Percentiles rank a stretch among this genome's conserved stretches.
These are phyloP conservation scores for Agrotis ipsilon DNA, from an alignment of 2,888 invertebrate genomes.

Conservation along the genomic window DNA sequence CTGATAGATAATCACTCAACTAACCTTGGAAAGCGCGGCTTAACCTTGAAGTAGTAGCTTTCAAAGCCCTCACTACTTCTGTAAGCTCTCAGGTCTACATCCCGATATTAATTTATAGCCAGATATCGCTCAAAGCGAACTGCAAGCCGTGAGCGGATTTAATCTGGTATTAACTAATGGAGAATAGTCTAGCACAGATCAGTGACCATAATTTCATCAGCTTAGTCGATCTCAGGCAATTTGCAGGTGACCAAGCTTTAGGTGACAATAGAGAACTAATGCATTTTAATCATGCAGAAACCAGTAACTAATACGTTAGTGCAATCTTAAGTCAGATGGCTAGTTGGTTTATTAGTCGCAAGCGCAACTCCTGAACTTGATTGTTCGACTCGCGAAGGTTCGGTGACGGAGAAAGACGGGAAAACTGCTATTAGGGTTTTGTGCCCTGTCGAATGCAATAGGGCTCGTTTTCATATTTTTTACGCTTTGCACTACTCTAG, in stretches of 20 bases:
- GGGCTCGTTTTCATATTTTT: too few species aligned
- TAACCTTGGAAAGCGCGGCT: too few species aligned
- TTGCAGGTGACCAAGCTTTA: constrained; percentile 17
- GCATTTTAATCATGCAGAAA: neutral
- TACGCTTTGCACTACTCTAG: too few species aligned
- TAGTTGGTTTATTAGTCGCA: too few species aligned
- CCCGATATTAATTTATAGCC: constrained; percentile 6
- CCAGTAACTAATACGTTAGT: neutral
- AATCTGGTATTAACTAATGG: constrained; percentile 32
- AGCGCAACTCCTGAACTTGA: too few species aligned
- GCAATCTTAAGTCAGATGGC: too few species aligned
- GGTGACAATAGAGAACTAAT: neutral
- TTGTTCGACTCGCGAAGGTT: too few species aligned
- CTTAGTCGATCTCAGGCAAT: constrained; percentile 18
- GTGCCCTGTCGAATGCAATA: too few species aligned
- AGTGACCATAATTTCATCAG: constrained; percentile 35
- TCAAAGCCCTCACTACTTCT: neutral
- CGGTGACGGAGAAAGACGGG: too few species aligned
- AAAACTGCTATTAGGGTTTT: too few species aligned
- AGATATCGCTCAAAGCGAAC: constrained; percentile 36
- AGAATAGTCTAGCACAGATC: constrained; percentile 24
- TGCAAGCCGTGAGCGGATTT: constrained; percentile 8
- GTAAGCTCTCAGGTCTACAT: neutral
- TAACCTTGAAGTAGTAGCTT: too few species aligned
- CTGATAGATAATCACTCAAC: neutral